A percentile compares a stretch with the other conserved stretches of the same genome.
Evolutionary conservation across 1,140 invertebrate genomes (phyloP).

Genomic region (Zelostemma sp.): DNA sequence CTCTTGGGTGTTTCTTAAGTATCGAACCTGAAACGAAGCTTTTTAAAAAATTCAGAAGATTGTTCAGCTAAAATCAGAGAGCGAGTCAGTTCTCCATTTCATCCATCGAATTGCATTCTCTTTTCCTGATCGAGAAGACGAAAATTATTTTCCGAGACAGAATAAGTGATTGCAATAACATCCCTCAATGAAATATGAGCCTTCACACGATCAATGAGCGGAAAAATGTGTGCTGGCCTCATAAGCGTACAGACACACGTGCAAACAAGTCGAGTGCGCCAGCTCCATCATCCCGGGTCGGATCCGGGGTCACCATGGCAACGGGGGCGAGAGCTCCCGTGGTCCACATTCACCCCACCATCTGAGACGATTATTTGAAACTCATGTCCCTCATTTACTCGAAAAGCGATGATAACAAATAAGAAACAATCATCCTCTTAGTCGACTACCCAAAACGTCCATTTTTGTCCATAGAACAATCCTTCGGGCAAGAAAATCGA

Average conservation of each 20-base stretch:
- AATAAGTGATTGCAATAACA: not conserved
- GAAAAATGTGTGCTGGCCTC: conserved; percentile 30
- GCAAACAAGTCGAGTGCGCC: conserved; percentile 42
- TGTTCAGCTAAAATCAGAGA: no score
- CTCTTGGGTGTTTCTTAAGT: no score
- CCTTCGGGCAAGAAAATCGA: conserved; percentile 3
- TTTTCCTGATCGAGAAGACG: no score
- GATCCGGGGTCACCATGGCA: conserved; percentile 64
- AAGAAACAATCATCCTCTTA: not conserved
- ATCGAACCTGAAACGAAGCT: no score
- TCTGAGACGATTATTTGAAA: conserved; percentile 25
- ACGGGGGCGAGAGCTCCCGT: conserved; percentile 51
- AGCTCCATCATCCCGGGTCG: conserved; percentile 61
- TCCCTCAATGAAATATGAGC: conserved; percentile 30
- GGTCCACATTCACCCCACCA: conserved; percentile 46
- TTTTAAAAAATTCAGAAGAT: no score
- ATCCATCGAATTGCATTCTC: no score
- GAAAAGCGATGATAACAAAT: conserved; percentile 12
- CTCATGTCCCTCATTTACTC: conserved; percentile 37
- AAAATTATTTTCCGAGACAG: not conserved
- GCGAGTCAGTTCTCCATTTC: no score
- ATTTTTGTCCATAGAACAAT: not conserved
- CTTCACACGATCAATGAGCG: conserved; percentile 33
- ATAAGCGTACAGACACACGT: conserved; percentile 40
- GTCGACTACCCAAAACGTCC: no score